Conservation (phyloP, 1,140 invertebrate genomes). For the Araneus ventricosus region DNA sequence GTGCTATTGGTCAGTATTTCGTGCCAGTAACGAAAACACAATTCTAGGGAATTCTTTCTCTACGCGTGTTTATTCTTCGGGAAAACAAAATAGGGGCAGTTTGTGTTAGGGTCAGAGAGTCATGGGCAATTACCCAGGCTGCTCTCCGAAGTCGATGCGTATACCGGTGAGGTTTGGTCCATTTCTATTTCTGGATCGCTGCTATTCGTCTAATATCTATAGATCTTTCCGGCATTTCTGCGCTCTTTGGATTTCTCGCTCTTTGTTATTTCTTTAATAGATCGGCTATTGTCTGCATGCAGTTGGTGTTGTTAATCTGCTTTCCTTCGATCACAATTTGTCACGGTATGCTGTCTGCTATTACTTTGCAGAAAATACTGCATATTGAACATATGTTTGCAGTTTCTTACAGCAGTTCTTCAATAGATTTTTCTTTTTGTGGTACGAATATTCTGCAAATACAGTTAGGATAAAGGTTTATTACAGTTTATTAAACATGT, state of each 20-base stretch:
- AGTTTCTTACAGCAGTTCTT: no score
- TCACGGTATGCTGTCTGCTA: no score
- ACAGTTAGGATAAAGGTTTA: no score
- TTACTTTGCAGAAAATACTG: no score
- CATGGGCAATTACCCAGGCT: conserved; percentile 58
- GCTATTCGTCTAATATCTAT: conserved; percentile 34
- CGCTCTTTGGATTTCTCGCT: conserved; percentile 10
- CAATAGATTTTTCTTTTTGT: no score
- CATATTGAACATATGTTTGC: no score
- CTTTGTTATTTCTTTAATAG: conserved; percentile 20
- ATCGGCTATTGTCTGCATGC: background rate
- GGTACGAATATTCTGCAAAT: no score
- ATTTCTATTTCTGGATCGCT: conserved; percentile 62
- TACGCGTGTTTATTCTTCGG: conserved; percentile 51
- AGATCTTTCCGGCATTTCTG: conserved; percentile 19
- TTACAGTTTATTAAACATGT: no score
- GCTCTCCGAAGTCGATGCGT: conserved; percentile 17
- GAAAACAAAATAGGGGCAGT: conserved; percentile 48
- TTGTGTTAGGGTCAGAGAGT: conserved; percentile 66
- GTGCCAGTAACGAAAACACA: conserved; percentile 54
- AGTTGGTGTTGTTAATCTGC: no score
- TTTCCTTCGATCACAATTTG: no score
- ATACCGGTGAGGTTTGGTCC: conserved; percentile 32
- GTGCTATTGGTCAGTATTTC: conserved; percentile 60
- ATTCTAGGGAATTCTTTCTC: conserved; percentile 38